Conservation (phyloP, 2,888 invertebrate species). For the Monoplex corrugatus region DNA sequence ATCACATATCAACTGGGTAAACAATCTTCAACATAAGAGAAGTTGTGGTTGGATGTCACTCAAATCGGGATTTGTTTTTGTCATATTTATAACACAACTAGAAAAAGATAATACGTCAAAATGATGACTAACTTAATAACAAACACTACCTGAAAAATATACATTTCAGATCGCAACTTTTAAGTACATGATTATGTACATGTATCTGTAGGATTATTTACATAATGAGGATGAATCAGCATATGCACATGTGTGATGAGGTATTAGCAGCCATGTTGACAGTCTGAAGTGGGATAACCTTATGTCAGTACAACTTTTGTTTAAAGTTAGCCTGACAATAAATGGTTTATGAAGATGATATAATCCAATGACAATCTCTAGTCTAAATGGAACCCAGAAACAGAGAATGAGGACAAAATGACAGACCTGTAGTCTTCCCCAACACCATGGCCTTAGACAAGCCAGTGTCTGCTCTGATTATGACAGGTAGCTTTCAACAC, state of each 20-base stretch:
- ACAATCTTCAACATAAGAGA: too few species aligned
- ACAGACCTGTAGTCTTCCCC: conserved; percentile 2
- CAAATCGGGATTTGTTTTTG: background rate
- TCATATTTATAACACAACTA: background rate
- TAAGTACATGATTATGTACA: conserved; percentile 8
- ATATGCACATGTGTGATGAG: background rate
- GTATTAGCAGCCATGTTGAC: conserved; percentile 37
- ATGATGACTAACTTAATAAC: conserved; percentile 1
- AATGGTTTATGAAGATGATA: too few species aligned
- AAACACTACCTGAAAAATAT: background rate
- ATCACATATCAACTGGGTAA: too few species aligned
- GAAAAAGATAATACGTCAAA: background rate
- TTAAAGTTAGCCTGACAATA: too few species aligned
- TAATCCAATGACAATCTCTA: too few species aligned
- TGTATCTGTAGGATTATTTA: conserved; percentile 13
- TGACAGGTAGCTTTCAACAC: too few species aligned
- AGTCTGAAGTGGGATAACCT: background rate
- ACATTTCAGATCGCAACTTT: conserved; percentile 22
- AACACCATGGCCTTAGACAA: too few species aligned
- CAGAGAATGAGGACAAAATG: background rate
- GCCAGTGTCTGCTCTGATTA: too few species aligned
- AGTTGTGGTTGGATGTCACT: too few species aligned
- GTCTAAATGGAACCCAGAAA: too few species aligned
- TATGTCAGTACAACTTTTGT: conserved; percentile 3
- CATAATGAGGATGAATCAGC: conserved; percentile 27